phyloP scores from a whole-genome alignment of 2,888 invertebrate species.

The Microctonus aethiopoides region DNA sequence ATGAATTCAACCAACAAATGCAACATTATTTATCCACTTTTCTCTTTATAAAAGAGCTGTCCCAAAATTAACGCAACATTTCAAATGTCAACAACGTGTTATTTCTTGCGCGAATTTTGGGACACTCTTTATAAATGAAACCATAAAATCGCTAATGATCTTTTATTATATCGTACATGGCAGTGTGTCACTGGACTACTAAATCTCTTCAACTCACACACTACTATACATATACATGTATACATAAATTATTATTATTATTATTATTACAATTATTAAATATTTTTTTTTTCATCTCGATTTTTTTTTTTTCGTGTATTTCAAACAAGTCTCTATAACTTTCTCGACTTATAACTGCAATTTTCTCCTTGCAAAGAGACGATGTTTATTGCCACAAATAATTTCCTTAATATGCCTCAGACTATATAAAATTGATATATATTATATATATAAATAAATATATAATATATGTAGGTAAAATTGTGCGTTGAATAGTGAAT shows the following conservation, averaged over 20 bases:
- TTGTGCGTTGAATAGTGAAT: neutral
- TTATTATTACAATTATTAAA: neutral
- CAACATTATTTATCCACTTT: neutral
- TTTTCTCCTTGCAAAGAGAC: conserved; percentile 18
- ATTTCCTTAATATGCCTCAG: conserved; percentile 20
- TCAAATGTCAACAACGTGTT: no score
- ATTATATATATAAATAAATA: no score
- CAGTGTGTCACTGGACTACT: conserved; percentile 27
- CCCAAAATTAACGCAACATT: no score
- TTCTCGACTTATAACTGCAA: conserved; percentile 23
- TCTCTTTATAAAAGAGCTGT: no score
- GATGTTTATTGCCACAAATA: conserved; percentile 16
- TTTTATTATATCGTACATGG: neutral
- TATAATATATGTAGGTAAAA: neutral
- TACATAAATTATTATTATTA: neutral
- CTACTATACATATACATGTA: conserved; percentile 1
- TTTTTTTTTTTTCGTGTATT: neutral
- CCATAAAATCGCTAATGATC: conserved; percentile 28
- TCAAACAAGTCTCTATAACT: conserved; percentile 10
- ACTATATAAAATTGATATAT: neutral
- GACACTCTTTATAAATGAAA: neutral
- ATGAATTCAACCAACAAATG: no score
- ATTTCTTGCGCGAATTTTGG: neutral
- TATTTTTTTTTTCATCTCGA: neutral
- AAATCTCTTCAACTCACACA: neutral